Evolutionary conservation across 64 coral and sea anemone genomes (phyloP), one percentile per base, ranked within the genome.

Genomic region (Porites australiensis): DNA sequence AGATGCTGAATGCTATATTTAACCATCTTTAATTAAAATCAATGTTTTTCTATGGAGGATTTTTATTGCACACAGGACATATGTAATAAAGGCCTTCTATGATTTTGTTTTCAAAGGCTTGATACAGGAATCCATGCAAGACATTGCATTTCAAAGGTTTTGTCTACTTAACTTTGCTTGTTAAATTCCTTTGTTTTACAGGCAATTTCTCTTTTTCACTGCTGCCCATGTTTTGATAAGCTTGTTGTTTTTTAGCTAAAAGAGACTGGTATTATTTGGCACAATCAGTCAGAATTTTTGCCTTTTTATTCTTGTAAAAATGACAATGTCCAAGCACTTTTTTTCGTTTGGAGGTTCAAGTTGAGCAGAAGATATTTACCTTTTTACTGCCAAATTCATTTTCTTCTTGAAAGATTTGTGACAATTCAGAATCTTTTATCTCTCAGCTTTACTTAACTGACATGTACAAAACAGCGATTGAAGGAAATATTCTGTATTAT

Each of bases 321-420:
- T 77, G 16, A 79, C 13, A 62, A 66, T 92, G 27, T 92, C 50
- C 79, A 89, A 94, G 62, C 68, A 27, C 57, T 72, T 65, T 83
- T 72, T 94, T 77, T 94, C 79, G 19, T 79, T 58, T 72, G 84
- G 54, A 60, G 92, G 86, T 88, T 94, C 92, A 75, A 94, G 71
- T 54, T 82, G 46, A 73, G 92, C 86, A 94, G 86, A 94, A 75
- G n/a, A 50, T 15, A 59, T 7, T 89, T 68, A 89, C 58, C 73
- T 20, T 75, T 84, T 94, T 15, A 85, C 61, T 72, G 70, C 54
- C 27, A 67, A 74, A 21, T 55, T 63, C 60, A 70, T 89, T 89
- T 86, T 89, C 65, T 94, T 77, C 22, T 59, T 59, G 37, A 70
- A 77, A 54, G 79, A 89, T 68, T 94, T 94, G 72, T 94, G 78